Conservation (phyloP, 2,797 vertebrate genomes). For the Cynodonichthys magdalenae region DNA sequence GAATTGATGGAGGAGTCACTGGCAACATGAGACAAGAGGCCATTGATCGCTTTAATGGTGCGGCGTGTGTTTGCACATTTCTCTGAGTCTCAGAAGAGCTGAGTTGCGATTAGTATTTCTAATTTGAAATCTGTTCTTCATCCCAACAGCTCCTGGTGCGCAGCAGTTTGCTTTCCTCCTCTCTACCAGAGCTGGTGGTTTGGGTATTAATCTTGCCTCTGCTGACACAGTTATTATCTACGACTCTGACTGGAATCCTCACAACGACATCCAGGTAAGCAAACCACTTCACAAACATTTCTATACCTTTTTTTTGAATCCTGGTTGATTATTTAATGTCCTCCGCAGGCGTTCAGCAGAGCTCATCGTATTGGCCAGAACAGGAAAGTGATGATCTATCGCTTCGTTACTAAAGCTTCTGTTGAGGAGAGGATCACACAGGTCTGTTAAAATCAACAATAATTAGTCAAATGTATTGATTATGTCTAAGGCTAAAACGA, state of each 20-base stretch:
- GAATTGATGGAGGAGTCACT: constrained; percentile 97
- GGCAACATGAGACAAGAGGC: constrained; percentile 97
- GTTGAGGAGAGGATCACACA: constrained; percentile 97
- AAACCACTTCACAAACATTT: background rate
- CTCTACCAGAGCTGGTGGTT: constrained; percentile 96
- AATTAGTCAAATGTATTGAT: background rate
- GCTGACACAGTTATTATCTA: constrained; percentile 99
- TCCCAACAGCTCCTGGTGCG: constrained; percentile 90
- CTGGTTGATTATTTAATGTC: background rate
- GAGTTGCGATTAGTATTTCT: background rate
- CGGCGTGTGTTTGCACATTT: constrained; percentile 10
- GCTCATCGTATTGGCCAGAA: constrained; percentile 98
- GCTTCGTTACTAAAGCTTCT: constrained; percentile 97
- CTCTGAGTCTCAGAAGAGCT: background rate
- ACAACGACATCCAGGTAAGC: constrained; percentile 97
- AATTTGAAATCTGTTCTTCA: constrained; percentile 21
- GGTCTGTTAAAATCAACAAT: constrained; percentile 56
- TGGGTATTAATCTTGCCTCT: constrained; percentile 97
- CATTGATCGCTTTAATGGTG: constrained; percentile 96
- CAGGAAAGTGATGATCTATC: constrained; percentile 99
- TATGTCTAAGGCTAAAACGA: no score
- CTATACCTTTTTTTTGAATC: background rate
- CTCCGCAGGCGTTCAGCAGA: constrained; percentile 92
- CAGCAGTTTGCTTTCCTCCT: constrained; percentile 98
- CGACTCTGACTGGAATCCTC: constrained; percentile 99